Evolutionary conservation across 1,140 invertebrate species (phyloP).

Genomic region (Drosophila lacteicornis): DNA sequence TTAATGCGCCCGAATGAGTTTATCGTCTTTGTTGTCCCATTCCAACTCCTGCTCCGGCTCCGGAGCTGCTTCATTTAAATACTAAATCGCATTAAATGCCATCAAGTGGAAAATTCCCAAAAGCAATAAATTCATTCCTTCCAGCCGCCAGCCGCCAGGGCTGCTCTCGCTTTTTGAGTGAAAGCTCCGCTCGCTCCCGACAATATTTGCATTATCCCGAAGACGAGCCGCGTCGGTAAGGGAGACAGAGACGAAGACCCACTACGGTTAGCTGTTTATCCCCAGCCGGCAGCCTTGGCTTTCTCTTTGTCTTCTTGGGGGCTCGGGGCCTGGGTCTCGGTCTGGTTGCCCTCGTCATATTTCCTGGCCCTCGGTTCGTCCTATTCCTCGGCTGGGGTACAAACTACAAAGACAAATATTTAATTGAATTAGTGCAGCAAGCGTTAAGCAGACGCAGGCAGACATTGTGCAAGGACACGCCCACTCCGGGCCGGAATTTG

Average conservation of each 20-base stretch:
- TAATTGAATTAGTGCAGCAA: conserved; percentile 83
- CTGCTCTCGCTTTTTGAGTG: conserved; percentile 63
- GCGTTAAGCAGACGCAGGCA: conserved; percentile 75
- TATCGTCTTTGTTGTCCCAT: conserved; percentile 76
- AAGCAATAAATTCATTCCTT: conserved; percentile 81
- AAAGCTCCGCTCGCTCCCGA: conserved; percentile 60
- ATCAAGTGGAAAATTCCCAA: conserved; percentile 83
- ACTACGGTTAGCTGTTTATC: conserved; percentile 62
- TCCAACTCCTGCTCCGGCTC: conserved; percentile 22
- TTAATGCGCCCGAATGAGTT: conserved; percentile 77
- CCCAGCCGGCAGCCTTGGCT: conserved; percentile 51
- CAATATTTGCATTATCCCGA: conserved; percentile 77
- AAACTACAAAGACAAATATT: conserved; percentile 84
- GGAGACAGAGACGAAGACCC: not conserved
- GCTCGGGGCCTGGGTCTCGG: conserved; percentile 34
- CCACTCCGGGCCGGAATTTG: conserved; percentile 55
- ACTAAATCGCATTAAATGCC: conserved; percentile 84
- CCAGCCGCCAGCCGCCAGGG: conserved; percentile 33
- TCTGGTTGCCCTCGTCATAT: conserved; percentile 39
- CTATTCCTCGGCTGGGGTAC: conserved; percentile 26
- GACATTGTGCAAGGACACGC: conserved; percentile 61
- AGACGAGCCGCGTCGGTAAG: conserved; percentile 2
- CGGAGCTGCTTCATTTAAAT: conserved; percentile 77
- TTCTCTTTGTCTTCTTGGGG: conserved; percentile 56
- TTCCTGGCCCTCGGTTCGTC: conserved; percentile 4